A percentile compares a stretch with the other conserved stretches of the same genome.
Conservation (phyloP, 2,113 vertebrate species). For the Triplophysa rosa region DNA sequence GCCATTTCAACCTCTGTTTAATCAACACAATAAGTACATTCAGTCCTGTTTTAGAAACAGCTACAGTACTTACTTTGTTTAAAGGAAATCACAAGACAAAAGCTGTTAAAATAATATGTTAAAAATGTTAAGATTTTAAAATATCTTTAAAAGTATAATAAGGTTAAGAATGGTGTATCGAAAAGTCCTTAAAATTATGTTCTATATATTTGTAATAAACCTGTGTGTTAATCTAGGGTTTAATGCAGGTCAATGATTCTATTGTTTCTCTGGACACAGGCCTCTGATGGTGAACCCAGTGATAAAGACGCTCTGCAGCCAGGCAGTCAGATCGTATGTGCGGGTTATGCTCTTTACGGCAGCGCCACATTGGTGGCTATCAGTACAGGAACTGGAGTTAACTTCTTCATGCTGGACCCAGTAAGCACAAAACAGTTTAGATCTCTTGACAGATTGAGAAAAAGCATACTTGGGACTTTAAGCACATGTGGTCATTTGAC, state of each 20-base stretch:
- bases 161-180: no score
- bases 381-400: constrained; percentile 89
- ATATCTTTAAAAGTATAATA: no score
- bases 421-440: constrained; percentile 68
- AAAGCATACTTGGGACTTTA: background rate
- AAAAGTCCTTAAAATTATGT: no score
- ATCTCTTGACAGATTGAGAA: background rate
- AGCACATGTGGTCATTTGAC: background rate
- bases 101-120: no score
- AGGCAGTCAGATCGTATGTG: constrained; percentile 86
- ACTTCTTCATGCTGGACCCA: constrained; percentile 95
- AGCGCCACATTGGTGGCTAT: constrained; percentile 92
- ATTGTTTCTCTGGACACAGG: constrained; percentile 42
- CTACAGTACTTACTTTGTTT: background rate
- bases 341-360: constrained; percentile 92
- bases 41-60: background rate
- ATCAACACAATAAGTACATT: background rate
- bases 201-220: no score
- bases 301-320: constrained; percentile 88
- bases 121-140: no score
- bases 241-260: background rate
- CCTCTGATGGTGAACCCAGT: constrained; percentile 76
- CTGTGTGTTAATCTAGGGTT: no score
- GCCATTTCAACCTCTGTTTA: background rate
- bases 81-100: no score